Evolutionary conservation across 35 echinoderm and acorn worm genomes (phyloP), one percentile per base, ranked within the genome.

Genomic region (Ptychodera flava): DNA sequence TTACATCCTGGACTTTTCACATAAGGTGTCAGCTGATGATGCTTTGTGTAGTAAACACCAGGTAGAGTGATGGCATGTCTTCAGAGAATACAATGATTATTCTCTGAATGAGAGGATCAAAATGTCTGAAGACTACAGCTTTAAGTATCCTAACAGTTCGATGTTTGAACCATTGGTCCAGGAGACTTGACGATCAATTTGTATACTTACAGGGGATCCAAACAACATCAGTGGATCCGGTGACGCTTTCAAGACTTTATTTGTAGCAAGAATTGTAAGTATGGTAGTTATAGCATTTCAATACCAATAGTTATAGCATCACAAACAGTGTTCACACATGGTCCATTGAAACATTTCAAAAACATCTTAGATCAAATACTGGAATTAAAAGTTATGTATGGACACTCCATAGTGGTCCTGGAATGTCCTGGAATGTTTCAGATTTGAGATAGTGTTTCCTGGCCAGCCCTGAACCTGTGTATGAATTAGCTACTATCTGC

Each of bases 221-320:
- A 78, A 87, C 32, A 87, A 45, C 34, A 92, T 86, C 34, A 75
- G 36, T 79, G 87, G 78, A 32, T 85, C 88, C 27, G 88, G 84
- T 0, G 93, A 97, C 88, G 92, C 95, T 33, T 97, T 97, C 90
- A 97, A 97, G 81, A 92, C 95, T 6, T 80, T 97, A 16, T 97
- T 97, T 92, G 85, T 97, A 22, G 95, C 89, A 16, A 90, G 95
- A 90, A 90, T 97, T 79, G 95, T 97, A 90, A 97, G 95, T 97
- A 30, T 31, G n/a, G n/a, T n/a, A n/a, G n/a, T n/a, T n/a, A n/a
- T n/a, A n/a, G n/a, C n/a, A n/a, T n/a, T n/a, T n/a, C n/a, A n/a
- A n/a, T n/a, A n/a, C n/a, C n/a, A n/a, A n/a, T n/a, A n/a, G n/a
- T n/a, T n/a, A n/a, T n/a, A n/a, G n/a, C n/a, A n/a, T n/a, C n/a